Evolutionary conservation across 2,888 invertebrate genomes (phyloP).

Genomic region (Cybosia mesomella): DNA sequence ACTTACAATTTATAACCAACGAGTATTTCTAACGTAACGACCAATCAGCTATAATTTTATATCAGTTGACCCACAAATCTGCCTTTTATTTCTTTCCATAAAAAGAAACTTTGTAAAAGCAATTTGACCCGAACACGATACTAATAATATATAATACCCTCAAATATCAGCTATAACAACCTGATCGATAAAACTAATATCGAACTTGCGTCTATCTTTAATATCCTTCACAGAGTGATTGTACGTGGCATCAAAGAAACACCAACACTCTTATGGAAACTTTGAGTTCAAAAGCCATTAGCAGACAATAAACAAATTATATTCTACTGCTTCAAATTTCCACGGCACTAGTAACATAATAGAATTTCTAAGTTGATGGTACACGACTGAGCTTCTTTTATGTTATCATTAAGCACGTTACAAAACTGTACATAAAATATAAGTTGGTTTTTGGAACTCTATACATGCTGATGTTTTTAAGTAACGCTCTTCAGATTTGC

Average conservation of each 20-base stretch:
- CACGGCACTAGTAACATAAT: constrained; percentile 42
- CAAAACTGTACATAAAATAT: neutral
- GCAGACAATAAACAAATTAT: constrained; percentile 46
- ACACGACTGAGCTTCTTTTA: constrained; percentile 43
- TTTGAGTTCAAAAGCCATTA: constrained; percentile 27
- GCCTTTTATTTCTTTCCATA: neutral
- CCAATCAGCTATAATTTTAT: neutral
- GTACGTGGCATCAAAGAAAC: constrained; percentile 31
- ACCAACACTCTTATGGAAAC: constrained; percentile 19
- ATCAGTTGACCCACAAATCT: neutral
- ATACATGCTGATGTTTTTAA: neutral
- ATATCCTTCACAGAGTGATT: constrained; percentile 35
- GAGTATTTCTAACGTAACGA: neutral
- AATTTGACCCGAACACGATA: constrained; percentile 27
- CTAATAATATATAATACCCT: too few relatives aligned
- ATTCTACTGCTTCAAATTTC: constrained; percentile 41
- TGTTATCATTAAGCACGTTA: neutral
- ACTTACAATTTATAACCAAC: neutral
- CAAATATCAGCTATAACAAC: constrained; percentile 24
- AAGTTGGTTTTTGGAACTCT: neutral
- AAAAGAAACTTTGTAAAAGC: constrained; percentile 11
- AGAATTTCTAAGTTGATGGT: constrained; percentile 54
- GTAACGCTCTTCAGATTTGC: neutral
- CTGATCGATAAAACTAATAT: constrained; percentile 44
- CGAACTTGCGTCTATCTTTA: constrained; percentile 35